phyloP scores from a whole-genome alignment of 2,113 vertebrate genomes.

The Elaphurus davidianus region DNA sequence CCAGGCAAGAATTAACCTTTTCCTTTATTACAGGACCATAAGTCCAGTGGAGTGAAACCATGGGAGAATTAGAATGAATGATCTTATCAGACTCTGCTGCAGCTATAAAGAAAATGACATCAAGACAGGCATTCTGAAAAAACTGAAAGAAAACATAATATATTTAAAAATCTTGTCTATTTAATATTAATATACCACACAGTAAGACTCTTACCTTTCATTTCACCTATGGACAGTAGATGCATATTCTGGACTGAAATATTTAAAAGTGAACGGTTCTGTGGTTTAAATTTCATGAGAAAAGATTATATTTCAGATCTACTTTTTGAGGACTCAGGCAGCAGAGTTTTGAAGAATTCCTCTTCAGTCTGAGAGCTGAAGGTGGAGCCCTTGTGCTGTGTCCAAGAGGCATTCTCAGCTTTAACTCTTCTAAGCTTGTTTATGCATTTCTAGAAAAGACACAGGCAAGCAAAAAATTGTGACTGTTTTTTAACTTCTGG shows the following conservation, averaged over 20 bases:
- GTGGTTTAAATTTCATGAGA: not conserved
- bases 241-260: constrained; percentile 30
- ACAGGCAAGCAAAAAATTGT: not conserved
- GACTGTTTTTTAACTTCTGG: constrained; percentile 44
- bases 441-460: constrained; percentile 59
- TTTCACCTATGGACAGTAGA: not conserved
- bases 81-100: constrained; percentile 3
- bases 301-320: not conserved
- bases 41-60: constrained; percentile 34
- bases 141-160: constrained; percentile 41
- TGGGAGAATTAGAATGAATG: constrained; percentile 42
- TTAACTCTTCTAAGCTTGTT: not conserved
- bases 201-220: not conserved
- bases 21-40: constrained; percentile 42
- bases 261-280: constrained; percentile 5
- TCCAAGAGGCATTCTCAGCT: not conserved
- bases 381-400: constrained; percentile 78
- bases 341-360: not conserved
- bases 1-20: constrained; percentile 34
- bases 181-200: constrained; percentile 28
- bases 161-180: constrained; percentile 38
- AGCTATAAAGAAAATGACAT: constrained; percentile 47
- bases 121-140: constrained; percentile 34
- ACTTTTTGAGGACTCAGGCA: fast-evolving
- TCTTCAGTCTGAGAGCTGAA: constrained; percentile 52